Evolutionary conservation across 37 sponge, comb jelly and placozoan species (phyloP).

Genomic region (Hormiphora californensis): DNA sequence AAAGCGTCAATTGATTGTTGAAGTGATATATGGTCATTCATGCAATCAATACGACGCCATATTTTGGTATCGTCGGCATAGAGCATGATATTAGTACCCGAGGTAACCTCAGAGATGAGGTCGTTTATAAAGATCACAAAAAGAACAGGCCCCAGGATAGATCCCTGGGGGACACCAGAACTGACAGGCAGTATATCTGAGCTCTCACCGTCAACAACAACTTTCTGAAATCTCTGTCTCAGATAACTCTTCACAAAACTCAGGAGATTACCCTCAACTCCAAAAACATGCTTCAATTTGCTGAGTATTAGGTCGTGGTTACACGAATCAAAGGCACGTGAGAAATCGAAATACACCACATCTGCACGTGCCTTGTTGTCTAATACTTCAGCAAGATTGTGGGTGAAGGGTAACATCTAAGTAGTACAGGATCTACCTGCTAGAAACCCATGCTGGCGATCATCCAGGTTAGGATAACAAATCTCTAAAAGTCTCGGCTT

Average conservation of each 20-base stretch:
- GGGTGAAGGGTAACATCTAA: background rate
- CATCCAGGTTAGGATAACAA: background rate
- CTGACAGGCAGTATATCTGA: too few relatives aligned
- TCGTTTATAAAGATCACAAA: background rate
- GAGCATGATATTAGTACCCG: background rate
- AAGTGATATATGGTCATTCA: background rate
- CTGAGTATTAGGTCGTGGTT: too few relatives aligned
- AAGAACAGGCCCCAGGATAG: background rate
- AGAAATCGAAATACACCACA: background rate
- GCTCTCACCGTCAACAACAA: too few relatives aligned
- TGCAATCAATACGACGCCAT: background rate
- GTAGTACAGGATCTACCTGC: background rate
- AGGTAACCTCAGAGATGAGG: background rate
- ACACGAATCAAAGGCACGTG: too few relatives aligned
- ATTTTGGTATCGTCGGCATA: background rate
- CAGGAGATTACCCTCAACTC: background rate
- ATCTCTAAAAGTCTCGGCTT: background rate
- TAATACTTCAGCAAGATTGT: background rate
- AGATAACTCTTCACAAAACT: background rate
- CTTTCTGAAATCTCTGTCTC: background rate
- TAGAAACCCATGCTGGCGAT: background rate
- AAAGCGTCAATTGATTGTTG: background rate
- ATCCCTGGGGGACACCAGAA: too few relatives aligned
- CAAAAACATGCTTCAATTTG: constrained; percentile 10
- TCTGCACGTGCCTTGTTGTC: background rate